Conservation (phyloP, 2,113 vertebrate species). For the Varanus salvator region DNA sequence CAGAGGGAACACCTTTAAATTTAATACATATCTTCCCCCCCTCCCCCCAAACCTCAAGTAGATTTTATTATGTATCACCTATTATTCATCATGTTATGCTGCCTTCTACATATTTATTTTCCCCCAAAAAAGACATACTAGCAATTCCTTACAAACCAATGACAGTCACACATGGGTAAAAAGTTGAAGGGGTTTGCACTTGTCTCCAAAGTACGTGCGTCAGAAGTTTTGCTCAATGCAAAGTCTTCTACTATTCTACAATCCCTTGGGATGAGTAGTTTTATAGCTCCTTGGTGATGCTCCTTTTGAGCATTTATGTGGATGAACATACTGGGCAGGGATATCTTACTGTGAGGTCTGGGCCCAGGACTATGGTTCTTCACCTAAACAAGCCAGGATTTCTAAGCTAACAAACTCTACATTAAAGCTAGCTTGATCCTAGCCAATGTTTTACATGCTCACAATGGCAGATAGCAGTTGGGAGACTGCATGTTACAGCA, state of each 20-base stretch:
- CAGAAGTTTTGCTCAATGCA: not conserved
- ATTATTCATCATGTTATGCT: not conserved
- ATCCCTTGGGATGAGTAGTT: not conserved
- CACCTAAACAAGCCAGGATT: not conserved
- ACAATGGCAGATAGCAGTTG: not conserved
- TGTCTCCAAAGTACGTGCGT: not conserved
- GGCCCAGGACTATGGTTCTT: not conserved
- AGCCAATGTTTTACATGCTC: not conserved
- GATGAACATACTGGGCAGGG: no score
- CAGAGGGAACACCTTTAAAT: not conserved
- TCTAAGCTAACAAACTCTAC: not conserved
- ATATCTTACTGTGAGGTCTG: not conserved
- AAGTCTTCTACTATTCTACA: not conserved
- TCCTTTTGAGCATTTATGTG: not conserved
- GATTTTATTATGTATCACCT: not conserved
- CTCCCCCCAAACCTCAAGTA: not conserved
- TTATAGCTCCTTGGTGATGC: not conserved
- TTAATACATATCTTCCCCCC: not conserved
- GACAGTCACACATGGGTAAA: not conserved
- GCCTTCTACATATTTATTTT: not conserved
- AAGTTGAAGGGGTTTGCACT: not conserved
- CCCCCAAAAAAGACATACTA: not conserved
- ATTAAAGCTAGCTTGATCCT: not conserved
- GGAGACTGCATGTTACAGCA: not conserved
- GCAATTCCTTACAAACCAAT: not conserved